phyloP scores from a whole-genome alignment of 2,113 vertebrate species.

The Isurus oxyrinchus region DNA sequence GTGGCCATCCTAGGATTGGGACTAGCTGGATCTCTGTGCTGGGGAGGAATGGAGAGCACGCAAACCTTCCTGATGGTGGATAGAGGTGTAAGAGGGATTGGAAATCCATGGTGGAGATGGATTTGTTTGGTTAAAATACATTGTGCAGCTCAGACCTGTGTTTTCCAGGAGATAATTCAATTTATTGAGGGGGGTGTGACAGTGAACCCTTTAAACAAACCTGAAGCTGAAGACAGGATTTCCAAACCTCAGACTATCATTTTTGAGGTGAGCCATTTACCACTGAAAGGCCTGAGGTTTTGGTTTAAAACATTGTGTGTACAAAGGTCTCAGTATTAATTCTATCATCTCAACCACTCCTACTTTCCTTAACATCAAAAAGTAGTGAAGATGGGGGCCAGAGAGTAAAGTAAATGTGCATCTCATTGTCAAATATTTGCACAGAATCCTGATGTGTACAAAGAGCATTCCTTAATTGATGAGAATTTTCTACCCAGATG shows the following conservation, averaged over 20 bases:
- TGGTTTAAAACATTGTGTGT: conserved; percentile 23
- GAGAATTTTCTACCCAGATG: neutral
- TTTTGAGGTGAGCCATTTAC: conserved; percentile 32
- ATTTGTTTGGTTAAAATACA: neutral
- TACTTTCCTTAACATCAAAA: neutral
- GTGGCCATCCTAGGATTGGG: neutral
- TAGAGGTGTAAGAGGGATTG: neutral
- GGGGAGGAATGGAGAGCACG: neutral
- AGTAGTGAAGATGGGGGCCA: neutral
- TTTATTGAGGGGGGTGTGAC: neutral
- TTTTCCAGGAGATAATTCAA: neutral
- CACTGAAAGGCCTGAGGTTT: conserved; percentile 26
- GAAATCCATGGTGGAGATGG: neutral
- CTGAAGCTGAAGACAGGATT: neutral
- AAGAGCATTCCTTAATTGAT: neutral
- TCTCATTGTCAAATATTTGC: neutral
- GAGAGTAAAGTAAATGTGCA: neutral
- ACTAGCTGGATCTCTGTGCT: neutral
- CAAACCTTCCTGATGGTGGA: neutral
- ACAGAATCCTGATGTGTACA: neutral
- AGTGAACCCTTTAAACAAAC: neutral
- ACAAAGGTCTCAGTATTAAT: conserved; percentile 31
- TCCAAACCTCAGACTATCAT: conserved; percentile 6
- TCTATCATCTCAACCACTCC: neutral
- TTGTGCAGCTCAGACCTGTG: too few relatives aligned